Conservation (phyloP, 2,888 invertebrate genomes). For the Cephus spinipes region DNA sequence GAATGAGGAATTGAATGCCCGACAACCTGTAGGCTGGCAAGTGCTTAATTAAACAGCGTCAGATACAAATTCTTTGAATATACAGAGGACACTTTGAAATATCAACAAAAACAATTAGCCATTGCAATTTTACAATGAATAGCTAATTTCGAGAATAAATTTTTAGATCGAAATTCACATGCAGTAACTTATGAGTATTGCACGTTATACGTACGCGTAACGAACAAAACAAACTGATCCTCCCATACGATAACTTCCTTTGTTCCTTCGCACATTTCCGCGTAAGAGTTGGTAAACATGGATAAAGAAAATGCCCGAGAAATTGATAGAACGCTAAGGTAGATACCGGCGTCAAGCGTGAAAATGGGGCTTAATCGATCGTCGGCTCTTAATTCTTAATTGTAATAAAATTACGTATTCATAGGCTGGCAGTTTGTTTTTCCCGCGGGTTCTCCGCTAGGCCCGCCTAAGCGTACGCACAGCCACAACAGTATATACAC, state of each 20-base stretch:
- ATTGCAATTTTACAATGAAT: background rate
- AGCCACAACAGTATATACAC: constrained; percentile 20
- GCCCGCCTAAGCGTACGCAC: constrained; percentile 16
- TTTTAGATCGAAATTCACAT: too few species aligned
- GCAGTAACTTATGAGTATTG: too few species aligned
- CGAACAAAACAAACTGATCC: background rate
- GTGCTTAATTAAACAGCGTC: background rate
- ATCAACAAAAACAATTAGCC: background rate
- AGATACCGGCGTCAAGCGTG: constrained; percentile 27
- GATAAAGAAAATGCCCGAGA: background rate
- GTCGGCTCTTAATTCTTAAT: constrained; percentile 49
- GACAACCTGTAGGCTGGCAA: background rate
- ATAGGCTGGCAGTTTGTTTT: constrained; percentile 39
- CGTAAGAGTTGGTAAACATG: background rate
- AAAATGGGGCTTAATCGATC: constrained; percentile 43
- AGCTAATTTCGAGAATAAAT: background rate
- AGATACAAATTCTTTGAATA: background rate
- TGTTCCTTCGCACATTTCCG: background rate
- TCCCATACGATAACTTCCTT: background rate
- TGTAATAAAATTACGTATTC: constrained; percentile 59
- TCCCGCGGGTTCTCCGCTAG: constrained; percentile 16
- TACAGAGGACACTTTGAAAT: background rate
- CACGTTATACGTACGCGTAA: background rate
- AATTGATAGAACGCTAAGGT: constrained; percentile 10
- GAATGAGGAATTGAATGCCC: background rate